phyloP scores from a whole-genome alignment of 2,113 vertebrate genomes.

The Furnarius figulus region DNA sequence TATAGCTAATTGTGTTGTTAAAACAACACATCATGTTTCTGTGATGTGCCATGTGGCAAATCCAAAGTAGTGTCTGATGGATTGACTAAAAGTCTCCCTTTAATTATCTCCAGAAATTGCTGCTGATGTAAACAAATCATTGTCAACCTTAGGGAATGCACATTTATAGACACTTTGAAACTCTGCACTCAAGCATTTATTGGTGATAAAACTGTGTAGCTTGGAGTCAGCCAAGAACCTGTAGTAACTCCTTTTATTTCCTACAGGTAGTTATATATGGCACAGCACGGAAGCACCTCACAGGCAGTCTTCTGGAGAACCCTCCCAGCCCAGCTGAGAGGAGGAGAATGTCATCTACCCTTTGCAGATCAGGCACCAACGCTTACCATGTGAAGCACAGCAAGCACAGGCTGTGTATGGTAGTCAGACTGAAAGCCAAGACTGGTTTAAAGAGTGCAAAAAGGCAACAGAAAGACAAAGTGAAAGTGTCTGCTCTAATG shows the following conservation, averaged over 20 bases:
- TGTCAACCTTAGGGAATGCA: not conserved
- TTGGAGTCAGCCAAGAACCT: not conserved
- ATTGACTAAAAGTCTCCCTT: not conserved
- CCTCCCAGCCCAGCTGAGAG: not conserved
- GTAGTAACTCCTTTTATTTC: not conserved
- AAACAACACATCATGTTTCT: not conserved
- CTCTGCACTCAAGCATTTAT: not conserved
- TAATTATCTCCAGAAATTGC: conserved; percentile 11
- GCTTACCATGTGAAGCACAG: not conserved
- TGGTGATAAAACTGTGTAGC: not conserved
- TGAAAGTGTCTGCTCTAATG: not conserved
- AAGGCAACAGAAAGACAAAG: not conserved
- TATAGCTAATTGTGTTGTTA: not conserved
- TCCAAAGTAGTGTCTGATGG: not conserved
- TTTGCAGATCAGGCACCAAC: not conserved
- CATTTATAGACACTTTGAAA: not conserved
- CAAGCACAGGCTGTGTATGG: not conserved
- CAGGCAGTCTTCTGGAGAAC: not conserved
- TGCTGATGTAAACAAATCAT: not conserved
- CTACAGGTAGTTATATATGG: not conserved
- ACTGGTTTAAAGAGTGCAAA: not conserved
- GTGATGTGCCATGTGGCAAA: not conserved
- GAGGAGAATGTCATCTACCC: not conserved
- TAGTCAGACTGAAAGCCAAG: not conserved
- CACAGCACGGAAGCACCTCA: not conserved